Evolutionary conservation across 35 echinoderm and acorn worm genomes (phyloP).

Genomic region (Eucidaris tribuloides): DNA sequence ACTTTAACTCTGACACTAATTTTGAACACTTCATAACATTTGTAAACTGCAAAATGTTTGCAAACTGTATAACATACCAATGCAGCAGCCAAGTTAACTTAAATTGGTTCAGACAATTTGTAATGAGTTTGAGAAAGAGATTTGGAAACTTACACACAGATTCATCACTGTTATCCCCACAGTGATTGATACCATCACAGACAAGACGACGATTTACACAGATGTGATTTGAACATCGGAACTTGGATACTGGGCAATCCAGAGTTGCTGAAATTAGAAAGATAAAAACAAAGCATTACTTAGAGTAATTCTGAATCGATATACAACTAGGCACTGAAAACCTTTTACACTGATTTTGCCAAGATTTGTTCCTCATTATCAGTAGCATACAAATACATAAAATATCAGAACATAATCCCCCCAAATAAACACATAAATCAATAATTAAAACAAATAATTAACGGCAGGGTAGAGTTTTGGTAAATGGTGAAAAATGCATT

Average conservation of each 20-base stretch:
- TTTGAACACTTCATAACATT: too few relatives aligned
- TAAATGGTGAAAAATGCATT: too few relatives aligned
- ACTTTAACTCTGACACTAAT: too few relatives aligned
- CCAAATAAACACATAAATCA: background rate
- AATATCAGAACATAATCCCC: background rate
- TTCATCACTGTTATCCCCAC: conserved; percentile 68
- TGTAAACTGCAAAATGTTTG: too few relatives aligned
- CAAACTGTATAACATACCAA: background rate
- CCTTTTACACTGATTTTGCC: background rate
- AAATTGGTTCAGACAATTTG: background rate
- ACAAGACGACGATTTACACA: conserved; percentile 30
- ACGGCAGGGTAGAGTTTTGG: too few relatives aligned
- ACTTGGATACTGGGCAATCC: conserved; percentile 40
- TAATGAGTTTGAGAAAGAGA: background rate
- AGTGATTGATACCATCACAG: conserved; percentile 62
- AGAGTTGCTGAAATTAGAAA: background rate
- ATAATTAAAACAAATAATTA: conserved; percentile 46
- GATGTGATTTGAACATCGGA: conserved; percentile 42
- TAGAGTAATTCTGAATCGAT: background rate
- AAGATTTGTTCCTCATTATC: background rate
- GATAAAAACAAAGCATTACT: background rate
- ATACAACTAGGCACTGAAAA: background rate
- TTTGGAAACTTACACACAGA: conserved; percentile 48
- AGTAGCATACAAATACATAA: background rate
- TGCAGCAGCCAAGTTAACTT: background rate